phyloP scores from a whole-genome alignment of 2,797 vertebrate species.

The Halcyon chelicuti region DNA sequence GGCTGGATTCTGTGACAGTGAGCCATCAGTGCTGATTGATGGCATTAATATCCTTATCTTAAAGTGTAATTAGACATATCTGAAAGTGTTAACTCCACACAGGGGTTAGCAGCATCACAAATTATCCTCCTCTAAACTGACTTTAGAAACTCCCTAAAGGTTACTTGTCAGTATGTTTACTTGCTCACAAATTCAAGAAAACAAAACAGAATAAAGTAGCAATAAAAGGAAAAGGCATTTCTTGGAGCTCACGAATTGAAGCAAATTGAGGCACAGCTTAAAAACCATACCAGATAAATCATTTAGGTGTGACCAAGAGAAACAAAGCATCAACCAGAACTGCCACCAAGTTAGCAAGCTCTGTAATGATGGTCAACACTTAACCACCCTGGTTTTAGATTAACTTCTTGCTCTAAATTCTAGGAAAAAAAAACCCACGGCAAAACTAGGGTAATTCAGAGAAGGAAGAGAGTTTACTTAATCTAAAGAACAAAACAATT shows the following conservation, averaged over 20 bases:
- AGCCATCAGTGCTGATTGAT: conserved; percentile 13
- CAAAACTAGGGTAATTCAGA: background rate
- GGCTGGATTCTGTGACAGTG: conserved; percentile 1
- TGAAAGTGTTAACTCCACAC: background rate
- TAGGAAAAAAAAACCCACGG: background rate
- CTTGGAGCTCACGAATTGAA: background rate
- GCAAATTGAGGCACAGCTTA: conserved; percentile 29
- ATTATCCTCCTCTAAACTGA: conserved; percentile 2
- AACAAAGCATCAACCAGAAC: background rate
- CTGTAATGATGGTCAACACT: background rate
- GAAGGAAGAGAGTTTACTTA: background rate
- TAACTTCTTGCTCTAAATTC: background rate
- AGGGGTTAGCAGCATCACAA: conserved; percentile 1
- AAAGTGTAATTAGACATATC: conserved; percentile 44
- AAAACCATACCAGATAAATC: conserved; percentile 4
- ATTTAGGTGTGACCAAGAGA: background rate
- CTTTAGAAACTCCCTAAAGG: conserved; percentile 27
- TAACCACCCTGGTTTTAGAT: background rate
- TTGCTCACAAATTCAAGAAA: conserved; percentile 17
- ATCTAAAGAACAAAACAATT: background rate
- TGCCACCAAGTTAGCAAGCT: background rate
- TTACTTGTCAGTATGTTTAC: background rate
- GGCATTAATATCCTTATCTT: conserved; percentile 23
- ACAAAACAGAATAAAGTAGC: background rate
- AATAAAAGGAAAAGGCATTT: background rate